A percentile compares a stretch with the other conserved stretches of the same genome.
These are phyloP conservation scores for Adelphocoris suturalis DNA, from an alignment of 2,888 invertebrate genomes.

Conservation along the genomic window DNA sequence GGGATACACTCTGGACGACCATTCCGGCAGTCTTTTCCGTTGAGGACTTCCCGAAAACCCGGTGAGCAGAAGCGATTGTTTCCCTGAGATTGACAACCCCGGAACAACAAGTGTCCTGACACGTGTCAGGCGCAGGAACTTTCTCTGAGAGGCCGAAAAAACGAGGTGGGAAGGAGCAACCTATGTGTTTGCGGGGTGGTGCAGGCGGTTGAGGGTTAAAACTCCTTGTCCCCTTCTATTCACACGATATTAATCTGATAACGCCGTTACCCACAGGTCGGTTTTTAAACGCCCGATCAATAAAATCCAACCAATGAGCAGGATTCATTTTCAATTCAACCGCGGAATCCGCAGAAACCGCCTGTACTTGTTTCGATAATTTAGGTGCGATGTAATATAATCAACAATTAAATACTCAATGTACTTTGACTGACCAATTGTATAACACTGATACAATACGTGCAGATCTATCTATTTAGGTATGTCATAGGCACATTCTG, in stretches of 20 bases:
- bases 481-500: too few species aligned
- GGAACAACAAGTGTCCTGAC: conserved; percentile 24
- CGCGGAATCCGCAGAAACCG: not conserved
- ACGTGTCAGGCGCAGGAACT: conserved; percentile 7
- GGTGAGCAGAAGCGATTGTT: not conserved
- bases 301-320: conserved; percentile 18
- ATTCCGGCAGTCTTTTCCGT: too few species aligned
- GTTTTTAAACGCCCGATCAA: conserved; percentile 11
- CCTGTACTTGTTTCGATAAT: not conserved
- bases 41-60: too few species aligned
- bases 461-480: too few species aligned
- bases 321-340: not conserved
- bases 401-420: too few species aligned
- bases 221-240: not conserved
- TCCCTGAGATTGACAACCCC: not conserved
- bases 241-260: conserved; percentile 4
- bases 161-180: not conserved
- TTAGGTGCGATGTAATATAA: too few species aligned
- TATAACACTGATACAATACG: too few species aligned
- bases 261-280: conserved; percentile 26
- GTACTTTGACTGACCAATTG: too few species aligned
- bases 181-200: not conserved
- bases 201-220: too few species aligned
- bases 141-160: conserved; percentile 22
- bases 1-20: too few species aligned